A percentile compares a stretch with the other conserved stretches of the same genome.
Conservation (phyloP, 2,113 vertebrate genomes). For the Microcebus ravelobensis region DNA sequence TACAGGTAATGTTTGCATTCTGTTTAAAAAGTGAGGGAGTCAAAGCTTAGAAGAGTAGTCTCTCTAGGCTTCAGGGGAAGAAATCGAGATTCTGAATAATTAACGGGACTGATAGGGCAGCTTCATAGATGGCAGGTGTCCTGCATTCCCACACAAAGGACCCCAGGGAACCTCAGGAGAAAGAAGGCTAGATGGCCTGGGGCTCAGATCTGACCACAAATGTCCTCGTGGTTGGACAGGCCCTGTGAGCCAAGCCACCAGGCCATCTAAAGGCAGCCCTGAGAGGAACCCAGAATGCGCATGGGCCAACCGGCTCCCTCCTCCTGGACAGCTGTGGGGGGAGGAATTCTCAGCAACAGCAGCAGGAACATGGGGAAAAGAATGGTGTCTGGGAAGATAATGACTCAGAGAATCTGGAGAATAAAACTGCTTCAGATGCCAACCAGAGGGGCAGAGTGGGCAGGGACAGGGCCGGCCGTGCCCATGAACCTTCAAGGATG, state of each 20-base stretch:
- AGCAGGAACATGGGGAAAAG: not conserved
- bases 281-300: not conserved
- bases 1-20: not conserved
- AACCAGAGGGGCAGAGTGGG: not conserved
- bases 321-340: not conserved
- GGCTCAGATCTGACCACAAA: not conserved
- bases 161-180: not conserved
- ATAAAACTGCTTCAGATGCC: not conserved
- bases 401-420: not conserved
- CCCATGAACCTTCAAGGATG: conserved; percentile 66
- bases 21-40: not conserved
- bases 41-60: not conserved
- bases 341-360: not conserved
- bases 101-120: not conserved
- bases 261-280: not conserved
- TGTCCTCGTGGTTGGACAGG: not conserved
- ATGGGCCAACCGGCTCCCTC: not conserved
- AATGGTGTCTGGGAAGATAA: not conserved
- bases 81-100: not conserved
- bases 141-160: not conserved
- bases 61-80: not conserved
- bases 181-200: not conserved
- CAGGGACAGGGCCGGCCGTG: not conserved
- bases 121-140: not conserved
- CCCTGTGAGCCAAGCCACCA: not conserved